phyloP scores from a whole-genome alignment of 2,888 invertebrate species.

The Campoletis raptor region DNA sequence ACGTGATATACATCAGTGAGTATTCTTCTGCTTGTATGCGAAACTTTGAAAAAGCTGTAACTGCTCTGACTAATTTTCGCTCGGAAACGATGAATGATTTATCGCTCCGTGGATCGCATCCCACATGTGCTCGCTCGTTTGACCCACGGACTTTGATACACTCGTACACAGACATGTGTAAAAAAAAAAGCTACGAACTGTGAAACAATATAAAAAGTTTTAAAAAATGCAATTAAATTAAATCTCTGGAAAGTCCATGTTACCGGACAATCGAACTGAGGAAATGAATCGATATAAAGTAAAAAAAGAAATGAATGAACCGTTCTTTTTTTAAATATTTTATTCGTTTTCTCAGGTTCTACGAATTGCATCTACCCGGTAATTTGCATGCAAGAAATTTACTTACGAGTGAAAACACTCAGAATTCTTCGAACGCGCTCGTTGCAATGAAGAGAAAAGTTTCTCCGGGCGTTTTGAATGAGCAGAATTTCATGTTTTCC shows the following conservation, averaged over 20 bases:
- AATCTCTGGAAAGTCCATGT: not conserved
- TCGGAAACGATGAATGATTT: conserved; percentile 52
- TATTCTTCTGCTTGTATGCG: not conserved
- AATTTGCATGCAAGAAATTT: not conserved
- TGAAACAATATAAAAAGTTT: not conserved
- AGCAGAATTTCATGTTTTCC: conserved; percentile 41
- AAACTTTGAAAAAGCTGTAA: conserved; percentile 35
- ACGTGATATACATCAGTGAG: not conserved
- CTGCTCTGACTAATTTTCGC: conserved; percentile 48
- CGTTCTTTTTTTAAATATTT: not conserved
- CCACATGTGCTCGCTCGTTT: not conserved
- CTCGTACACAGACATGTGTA: not conserved
- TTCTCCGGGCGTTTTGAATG: not conserved
- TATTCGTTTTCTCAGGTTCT: not conserved
- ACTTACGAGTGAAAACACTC: not conserved
- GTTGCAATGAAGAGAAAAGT: not conserved
- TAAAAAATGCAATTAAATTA: not conserved
- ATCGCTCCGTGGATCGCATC: conserved; percentile 22
- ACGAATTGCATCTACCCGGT: not conserved
- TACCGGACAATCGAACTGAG: not conserved
- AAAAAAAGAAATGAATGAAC: not conserved
- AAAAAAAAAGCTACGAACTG: not conserved
- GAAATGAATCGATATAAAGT: not conserved
- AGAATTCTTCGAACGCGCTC: not conserved
- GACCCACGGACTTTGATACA: not conserved